phyloP scores from a whole-genome alignment of 2,113 vertebrate species.

The Fregetta grallaria region DNA sequence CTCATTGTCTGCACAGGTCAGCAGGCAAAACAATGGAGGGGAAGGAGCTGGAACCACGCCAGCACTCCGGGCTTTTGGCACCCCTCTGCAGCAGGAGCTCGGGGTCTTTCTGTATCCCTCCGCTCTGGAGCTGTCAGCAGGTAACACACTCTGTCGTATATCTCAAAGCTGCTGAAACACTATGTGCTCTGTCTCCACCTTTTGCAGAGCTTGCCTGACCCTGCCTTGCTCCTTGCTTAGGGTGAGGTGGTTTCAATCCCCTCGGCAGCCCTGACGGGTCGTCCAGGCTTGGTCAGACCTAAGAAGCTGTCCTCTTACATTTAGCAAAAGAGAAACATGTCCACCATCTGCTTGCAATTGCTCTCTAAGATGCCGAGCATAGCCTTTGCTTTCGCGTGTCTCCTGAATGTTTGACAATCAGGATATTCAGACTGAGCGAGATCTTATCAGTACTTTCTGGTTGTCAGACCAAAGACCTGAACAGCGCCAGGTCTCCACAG shows the following conservation, averaged over 20 bases:
- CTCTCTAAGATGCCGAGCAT: neutral
- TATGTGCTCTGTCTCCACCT: neutral
- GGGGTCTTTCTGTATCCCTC: neutral
- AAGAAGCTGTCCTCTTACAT: conserved; percentile 14
- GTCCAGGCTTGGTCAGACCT: neutral
- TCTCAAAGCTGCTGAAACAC: conserved; percentile 13
- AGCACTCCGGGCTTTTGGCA: neutral
- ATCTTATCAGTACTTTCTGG: neutral
- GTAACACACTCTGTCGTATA: neutral
- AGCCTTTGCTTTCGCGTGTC: neutral
- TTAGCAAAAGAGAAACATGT: neutral
- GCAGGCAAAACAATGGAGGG: neutral
- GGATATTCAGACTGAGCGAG: neutral
- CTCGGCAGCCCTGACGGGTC: accelerated
- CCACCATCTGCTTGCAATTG: conserved; percentile 32
- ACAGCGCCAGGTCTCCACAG: neutral
- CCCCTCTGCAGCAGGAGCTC: neutral
- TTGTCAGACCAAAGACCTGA: neutral
- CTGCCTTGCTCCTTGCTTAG: conserved; percentile 1
- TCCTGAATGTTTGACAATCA: neutral
- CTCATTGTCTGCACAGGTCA: neutral
- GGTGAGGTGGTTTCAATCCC: neutral
- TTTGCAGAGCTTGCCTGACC: neutral
- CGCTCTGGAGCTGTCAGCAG: neutral
- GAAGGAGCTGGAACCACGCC: neutral